These are phyloP conservation scores for Caenorhabditis remanei DNA, from an alignment of 1,140 invertebrate species.

Conservation along the genomic window DNA sequence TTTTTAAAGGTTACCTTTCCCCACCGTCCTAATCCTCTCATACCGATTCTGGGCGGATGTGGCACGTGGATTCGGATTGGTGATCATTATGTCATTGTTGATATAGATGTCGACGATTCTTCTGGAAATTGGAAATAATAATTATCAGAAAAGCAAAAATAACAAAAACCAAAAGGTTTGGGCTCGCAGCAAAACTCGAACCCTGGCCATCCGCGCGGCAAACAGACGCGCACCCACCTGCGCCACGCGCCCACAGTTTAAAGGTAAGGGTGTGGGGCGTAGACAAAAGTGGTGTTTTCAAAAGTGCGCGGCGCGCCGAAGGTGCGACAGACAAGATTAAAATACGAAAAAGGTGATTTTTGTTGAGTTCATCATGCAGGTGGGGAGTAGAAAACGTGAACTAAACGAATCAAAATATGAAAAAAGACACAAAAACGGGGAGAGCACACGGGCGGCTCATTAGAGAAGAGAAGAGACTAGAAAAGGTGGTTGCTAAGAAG, in stretches of 20 bases:
- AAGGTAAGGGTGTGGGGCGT: no score
- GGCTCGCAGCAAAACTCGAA: no score
- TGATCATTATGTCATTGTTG: conserved; percentile 78
- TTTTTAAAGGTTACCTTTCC: conserved; percentile 79
- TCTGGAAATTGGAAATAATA: conserved; percentile 37
- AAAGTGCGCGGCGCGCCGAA: no score
- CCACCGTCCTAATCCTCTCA: conserved; percentile 82
- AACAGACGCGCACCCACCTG: no score
- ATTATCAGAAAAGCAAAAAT: no score
- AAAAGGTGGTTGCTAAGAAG: conserved; percentile 44
- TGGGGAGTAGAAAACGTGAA: neutral
- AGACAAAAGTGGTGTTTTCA: neutral
- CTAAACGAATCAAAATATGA: conserved; percentile 7
- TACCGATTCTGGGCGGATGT: conserved; percentile 79
- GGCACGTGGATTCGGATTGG: conserved; percentile 26
- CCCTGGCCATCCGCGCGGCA: no score
- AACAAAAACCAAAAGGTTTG: no score
- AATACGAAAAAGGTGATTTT: neutral
- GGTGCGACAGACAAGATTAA: neutral
- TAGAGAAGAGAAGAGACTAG: neutral
- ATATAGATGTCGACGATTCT: conserved; percentile 80
- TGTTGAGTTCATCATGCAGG: neutral
- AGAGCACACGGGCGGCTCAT: conserved; percentile 3
- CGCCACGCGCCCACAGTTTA: no score
- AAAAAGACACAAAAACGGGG: neutral